A percentile compares a stretch with the other conserved stretches of the same genome.
These are phyloP conservation scores for Holotrichia oblita DNA, from an alignment of 1,140 invertebrate species.

Conservation along the genomic window DNA sequence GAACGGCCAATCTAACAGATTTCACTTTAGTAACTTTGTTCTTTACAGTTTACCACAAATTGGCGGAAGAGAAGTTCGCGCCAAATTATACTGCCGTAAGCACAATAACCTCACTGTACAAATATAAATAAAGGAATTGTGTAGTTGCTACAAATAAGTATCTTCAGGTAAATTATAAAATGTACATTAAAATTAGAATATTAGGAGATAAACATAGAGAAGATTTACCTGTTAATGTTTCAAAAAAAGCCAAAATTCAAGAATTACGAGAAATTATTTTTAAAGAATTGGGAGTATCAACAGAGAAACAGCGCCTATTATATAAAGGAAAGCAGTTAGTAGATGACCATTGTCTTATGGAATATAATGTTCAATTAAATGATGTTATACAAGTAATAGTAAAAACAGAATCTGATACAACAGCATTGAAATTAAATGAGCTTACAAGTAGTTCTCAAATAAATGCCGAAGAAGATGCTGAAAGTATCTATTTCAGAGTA, in stretches of 20 bases:
- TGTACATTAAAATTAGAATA: slow-evolving; percentile 54
- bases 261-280: slow-evolving; percentile 64
- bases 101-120: too few relatives aligned
- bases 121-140: too few relatives aligned
- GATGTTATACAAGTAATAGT: slow-evolving; percentile 80
- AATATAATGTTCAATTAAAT: slow-evolving; percentile 82
- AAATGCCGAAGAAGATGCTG: slow-evolving; percentile 55
- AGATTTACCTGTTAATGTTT: slow-evolving; percentile 53
- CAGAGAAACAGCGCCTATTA: slow-evolving; percentile 73
- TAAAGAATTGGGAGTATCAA: slow-evolving; percentile 68
- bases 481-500: slow-evolving; percentile 69
- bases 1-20: too few relatives aligned
- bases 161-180: too few relatives aligned
- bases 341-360: slow-evolving; percentile 78
- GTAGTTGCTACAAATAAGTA: too few relatives aligned
- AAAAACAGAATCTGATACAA: slow-evolving; percentile 41
- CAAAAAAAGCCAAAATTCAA: slow-evolving; percentile 64
- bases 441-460: slow-evolving; percentile 44
- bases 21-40: too few relatives aligned
- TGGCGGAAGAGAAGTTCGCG: too few relatives aligned
- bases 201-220: slow-evolving; percentile 43
- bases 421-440: slow-evolving; percentile 48
- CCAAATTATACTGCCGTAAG: too few relatives aligned
- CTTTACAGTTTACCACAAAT: too few relatives aligned
- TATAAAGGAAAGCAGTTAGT: slow-evolving; percentile 83